Evolutionary conservation across 2,113 vertebrate genomes (phyloP).

Genomic region (Acinonyx jubatus): DNA sequence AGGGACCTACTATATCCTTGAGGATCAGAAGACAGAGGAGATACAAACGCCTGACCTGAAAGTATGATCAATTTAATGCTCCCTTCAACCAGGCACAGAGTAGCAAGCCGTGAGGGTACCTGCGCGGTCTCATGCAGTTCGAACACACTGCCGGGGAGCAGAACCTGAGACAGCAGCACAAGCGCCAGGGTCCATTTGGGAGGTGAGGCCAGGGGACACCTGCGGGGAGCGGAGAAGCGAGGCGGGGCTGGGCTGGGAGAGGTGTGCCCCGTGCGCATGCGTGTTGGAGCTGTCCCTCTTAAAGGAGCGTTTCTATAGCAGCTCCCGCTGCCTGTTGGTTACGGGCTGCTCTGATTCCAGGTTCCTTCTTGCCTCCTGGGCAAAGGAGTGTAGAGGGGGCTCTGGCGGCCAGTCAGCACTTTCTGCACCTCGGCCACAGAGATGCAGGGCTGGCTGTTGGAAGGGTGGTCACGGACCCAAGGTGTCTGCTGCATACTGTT

Average conservation of each 20-base stretch:
- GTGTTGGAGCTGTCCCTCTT: background rate
- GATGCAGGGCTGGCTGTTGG: background rate
- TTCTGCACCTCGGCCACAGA: fast-evolving
- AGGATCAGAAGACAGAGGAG: background rate
- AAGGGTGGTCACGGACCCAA: fast-evolving
- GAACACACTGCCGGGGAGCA: background rate
- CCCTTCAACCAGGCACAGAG: background rate
- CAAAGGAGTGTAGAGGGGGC: background rate
- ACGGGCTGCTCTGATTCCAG: background rate
- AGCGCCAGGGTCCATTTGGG: background rate
- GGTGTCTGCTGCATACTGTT: fast-evolving
- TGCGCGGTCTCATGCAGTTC: fast-evolving
- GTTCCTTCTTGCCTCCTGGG: background rate
- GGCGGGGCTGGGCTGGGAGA: background rate
- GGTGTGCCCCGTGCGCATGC: fast-evolving
- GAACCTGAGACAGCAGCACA: fast-evolving
- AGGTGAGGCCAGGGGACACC: background rate
- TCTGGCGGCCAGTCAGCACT: background rate
- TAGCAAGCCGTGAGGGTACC: background rate
- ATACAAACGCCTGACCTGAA: background rate
- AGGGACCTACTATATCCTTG: background rate
- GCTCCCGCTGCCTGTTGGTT: background rate
- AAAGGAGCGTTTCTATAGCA: background rate
- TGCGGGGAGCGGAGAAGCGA: fast-evolving
- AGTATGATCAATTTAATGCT: background rate